These are phyloP conservation scores for Ennomos erosarius DNA, from an alignment of 2,888 invertebrate species.

Conservation along the genomic window DNA sequence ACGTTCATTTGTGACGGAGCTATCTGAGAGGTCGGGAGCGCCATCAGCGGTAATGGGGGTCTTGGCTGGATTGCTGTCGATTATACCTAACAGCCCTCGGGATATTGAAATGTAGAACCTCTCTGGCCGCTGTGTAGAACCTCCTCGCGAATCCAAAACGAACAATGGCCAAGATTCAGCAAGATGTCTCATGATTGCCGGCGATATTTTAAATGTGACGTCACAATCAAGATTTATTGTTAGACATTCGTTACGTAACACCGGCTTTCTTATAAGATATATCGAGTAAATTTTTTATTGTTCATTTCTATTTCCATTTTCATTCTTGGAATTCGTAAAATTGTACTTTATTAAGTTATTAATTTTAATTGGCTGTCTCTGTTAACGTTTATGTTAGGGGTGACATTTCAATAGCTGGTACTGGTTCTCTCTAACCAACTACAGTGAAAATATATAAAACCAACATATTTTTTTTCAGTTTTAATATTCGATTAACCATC, in stretches of 20 bases:
- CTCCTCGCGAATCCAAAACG: conserved; percentile 19
- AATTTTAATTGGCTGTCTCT: conserved; percentile 2
- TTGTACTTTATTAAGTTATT: conserved; percentile 3
- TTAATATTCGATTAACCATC: no score
- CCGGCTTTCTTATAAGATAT: conserved; percentile 17
- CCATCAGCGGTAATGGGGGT: conserved; percentile 76
- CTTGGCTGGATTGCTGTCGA: conserved; percentile 70
- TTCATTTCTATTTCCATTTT: conserved; percentile 11
- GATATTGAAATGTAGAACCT: conserved; percentile 65
- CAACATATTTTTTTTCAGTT: no score
- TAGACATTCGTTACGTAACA: conserved; percentile 13
- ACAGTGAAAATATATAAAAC: no score
- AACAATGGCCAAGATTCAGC: conserved; percentile 36
- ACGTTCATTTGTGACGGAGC: conserved; percentile 64
- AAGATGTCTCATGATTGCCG: conserved; percentile 39
- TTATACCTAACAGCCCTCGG: conserved; percentile 70
- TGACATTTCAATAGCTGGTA: no score
- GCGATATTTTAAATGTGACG: conserved; percentile 38
- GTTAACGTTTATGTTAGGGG: no score
- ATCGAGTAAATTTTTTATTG: conserved; percentile 23
- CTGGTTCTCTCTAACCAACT: no score
- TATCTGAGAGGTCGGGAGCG: conserved; percentile 51
- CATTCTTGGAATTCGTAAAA: conserved; percentile 1
- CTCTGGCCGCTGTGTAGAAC: conserved; percentile 23
- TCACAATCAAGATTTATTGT: conserved; percentile 28